Conservation (phyloP, 2,888 invertebrate genomes). For the Eilema caniola region DNA sequence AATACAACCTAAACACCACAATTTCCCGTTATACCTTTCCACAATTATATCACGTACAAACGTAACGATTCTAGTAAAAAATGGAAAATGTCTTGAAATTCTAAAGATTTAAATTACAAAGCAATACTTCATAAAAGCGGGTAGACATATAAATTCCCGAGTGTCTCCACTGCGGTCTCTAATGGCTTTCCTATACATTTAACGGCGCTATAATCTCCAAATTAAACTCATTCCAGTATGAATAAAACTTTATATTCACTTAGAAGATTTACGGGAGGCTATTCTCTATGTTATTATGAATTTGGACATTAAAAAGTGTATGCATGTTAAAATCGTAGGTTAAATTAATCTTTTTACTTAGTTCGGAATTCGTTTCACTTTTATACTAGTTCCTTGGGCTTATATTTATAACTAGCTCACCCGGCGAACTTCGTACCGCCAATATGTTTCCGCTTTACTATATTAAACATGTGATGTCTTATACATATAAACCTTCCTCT, state of each 20-base stretch:
- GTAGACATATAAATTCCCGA: conserved; percentile 40
- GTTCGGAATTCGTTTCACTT: not conserved
- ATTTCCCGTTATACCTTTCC: not conserved
- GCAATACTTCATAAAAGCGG: conserved; percentile 22
- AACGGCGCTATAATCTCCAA: conserved; percentile 46
- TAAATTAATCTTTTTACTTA: too few relatives aligned
- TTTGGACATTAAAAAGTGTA: not conserved
- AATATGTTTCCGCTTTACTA: too few relatives aligned
- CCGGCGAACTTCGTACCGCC: too few relatives aligned
- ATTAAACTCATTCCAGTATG: conserved; percentile 43
- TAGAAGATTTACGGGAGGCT: conserved; percentile 10
- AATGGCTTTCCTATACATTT: conserved; percentile 55
- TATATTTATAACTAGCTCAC: too few relatives aligned
- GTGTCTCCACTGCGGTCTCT: conserved; percentile 26
- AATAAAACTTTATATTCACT: conserved; percentile 40
- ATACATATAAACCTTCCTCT: too few relatives aligned
- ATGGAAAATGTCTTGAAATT: conserved; percentile 50
- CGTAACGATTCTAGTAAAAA: conserved; percentile 20
- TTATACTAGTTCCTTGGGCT: not conserved
- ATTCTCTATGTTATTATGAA: not conserved
- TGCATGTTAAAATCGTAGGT: not conserved
- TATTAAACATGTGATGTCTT: too few relatives aligned
- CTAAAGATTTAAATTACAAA: conserved; percentile 52
- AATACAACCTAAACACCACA: too few relatives aligned
- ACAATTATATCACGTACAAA: not conserved